These are phyloP conservation scores for Trichoplusia ni DNA, from an alignment of 1,140 invertebrate species.

Conservation along the genomic window DNA sequence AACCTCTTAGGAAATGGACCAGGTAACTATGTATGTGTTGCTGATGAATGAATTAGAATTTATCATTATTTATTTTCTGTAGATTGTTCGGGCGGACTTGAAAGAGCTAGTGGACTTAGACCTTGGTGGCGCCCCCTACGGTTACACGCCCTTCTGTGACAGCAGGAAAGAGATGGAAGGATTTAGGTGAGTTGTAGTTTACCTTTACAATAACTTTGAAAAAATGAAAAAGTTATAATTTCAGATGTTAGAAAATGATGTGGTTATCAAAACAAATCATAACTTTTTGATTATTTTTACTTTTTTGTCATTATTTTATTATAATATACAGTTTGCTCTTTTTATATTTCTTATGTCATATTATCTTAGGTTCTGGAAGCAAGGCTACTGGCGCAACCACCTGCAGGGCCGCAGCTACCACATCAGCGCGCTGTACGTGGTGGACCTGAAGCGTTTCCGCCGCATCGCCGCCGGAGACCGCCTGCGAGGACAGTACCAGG, in stretches of 20 bases:
- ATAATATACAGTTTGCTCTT: neutral
- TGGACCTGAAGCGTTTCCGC: constrained; percentile 97
- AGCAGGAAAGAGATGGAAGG: constrained; percentile 99
- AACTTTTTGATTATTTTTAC: too few species aligned
- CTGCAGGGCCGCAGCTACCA: constrained; percentile 97
- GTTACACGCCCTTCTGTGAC: constrained; percentile 99
- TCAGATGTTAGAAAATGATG: too few species aligned
- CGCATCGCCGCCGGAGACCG: constrained; percentile 98
- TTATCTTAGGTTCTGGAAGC: constrained; percentile 94
- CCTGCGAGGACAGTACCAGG: constrained; percentile 97
- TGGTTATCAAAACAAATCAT: too few species aligned
- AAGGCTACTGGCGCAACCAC: constrained; percentile 99
- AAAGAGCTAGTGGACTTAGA: constrained; percentile 98
- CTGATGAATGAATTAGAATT: neutral
- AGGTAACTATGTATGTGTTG: too few species aligned
- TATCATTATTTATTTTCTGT: constrained; percentile 22
- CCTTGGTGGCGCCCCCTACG: constrained; percentile 98
- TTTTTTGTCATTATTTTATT: too few species aligned
- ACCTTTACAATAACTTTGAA: neutral
- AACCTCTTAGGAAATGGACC: too few species aligned
- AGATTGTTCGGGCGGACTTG: constrained; percentile 97
- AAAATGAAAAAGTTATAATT: neutral
- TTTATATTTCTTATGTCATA: neutral
- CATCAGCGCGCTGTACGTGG: constrained; percentile 98
- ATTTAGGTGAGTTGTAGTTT: constrained; percentile 84